Conservation (phyloP, 1,140 invertebrate species). For the Odontomachus brunneus region DNA sequence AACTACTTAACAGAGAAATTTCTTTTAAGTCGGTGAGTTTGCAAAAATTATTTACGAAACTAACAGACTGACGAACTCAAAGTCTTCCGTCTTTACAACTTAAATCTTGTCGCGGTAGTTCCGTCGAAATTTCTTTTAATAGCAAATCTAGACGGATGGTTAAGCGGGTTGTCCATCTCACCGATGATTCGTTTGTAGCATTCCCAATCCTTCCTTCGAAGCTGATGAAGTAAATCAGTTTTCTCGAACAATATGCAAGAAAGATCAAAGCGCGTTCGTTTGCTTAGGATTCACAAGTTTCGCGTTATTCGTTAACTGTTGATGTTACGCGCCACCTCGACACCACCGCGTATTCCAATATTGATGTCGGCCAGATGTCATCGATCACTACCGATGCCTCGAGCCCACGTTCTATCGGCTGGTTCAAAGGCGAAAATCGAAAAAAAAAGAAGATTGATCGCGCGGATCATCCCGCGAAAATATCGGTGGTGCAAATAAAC, state of each 20-base stretch:
- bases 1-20: too few species aligned
- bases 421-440: not conserved
- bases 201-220: not conserved
- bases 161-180: not conserved
- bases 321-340: not conserved
- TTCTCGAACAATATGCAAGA: not conserved
- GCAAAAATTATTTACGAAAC: not conserved
- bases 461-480: constrained; percentile 36
- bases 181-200: not conserved
- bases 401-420: not conserved
- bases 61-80: not conserved
- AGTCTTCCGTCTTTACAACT: not conserved
- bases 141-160: not conserved
- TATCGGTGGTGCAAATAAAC: constrained; percentile 59
- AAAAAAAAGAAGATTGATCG: constrained; percentile 36
- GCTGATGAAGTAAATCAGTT: not conserved
- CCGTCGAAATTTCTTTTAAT: not conserved
- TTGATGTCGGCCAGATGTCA: not conserved
- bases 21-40: not conserved
- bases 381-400: not conserved
- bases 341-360: not conserved
- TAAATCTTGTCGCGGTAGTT: not conserved
- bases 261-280: not conserved
- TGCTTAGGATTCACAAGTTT: not conserved
- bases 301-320: not conserved